phyloP scores from a whole-genome alignment of 1,140 invertebrate species.

The Drosophila melanica region DNA sequence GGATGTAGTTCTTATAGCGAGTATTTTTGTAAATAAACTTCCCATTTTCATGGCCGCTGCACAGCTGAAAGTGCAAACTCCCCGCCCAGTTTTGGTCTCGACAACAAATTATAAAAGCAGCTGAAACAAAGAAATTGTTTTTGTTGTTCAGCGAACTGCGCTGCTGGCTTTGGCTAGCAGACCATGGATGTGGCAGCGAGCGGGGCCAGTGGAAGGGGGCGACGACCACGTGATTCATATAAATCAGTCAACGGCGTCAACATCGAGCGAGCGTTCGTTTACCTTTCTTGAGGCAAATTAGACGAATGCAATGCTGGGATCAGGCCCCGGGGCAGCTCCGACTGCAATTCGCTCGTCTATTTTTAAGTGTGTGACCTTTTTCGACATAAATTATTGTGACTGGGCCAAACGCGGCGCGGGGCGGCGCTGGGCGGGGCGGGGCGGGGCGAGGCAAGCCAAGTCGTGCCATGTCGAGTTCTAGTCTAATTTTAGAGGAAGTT shows the following conservation, averaged over 20 bases:
- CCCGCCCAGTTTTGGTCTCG: background rate
- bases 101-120: slow-evolving; percentile 42
- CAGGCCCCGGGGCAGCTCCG: slow-evolving; percentile 17
- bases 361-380: slow-evolving; percentile 68
- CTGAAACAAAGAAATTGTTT: slow-evolving; percentile 62
- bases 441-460: slow-evolving; percentile 5
- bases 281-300: slow-evolving; percentile 70
- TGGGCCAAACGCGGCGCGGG: background rate
- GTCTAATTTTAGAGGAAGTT: slow-evolving; percentile 57
- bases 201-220: background rate
- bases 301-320: slow-evolving; percentile 61
- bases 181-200: background rate
- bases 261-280: slow-evolving; percentile 79
- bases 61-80: slow-evolving; percentile 21
- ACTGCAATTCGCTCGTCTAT: slow-evolving; percentile 68
- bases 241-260: slow-evolving; percentile 80
- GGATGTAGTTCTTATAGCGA: background rate
- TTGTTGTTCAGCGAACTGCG: slow-evolving; percentile 18
- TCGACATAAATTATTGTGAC: slow-evolving; percentile 68
- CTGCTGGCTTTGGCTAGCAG: too few species aligned
- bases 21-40: background rate
- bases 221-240: slow-evolving; percentile 73
- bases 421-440: background rate
- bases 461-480: slow-evolving; percentile 36
- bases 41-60: slow-evolving; percentile 12